phyloP scores from a whole-genome alignment of 2,113 vertebrate species.

The Oncorhynchus tshawytscha region DNA sequence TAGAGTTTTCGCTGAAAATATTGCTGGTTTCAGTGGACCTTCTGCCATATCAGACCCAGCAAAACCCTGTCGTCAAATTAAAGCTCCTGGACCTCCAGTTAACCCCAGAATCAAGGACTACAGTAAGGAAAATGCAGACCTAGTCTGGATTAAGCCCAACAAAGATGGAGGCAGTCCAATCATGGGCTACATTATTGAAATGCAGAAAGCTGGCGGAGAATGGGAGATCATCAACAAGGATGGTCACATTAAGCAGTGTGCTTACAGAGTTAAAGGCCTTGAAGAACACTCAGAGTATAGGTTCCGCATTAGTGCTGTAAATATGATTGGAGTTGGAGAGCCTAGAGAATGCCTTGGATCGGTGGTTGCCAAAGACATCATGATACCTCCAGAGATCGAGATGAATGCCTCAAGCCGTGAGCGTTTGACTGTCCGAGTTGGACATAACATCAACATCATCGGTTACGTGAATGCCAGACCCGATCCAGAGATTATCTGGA shows the following conservation, averaged over 20 bases:
- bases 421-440: constrained; percentile 88
- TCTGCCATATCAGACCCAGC: constrained; percentile 90
- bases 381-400: constrained; percentile 94
- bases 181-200: constrained; percentile 91
- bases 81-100: constrained; percentile 89
- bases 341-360: constrained; percentile 90
- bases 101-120: constrained; percentile 97
- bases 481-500: constrained; percentile 91
- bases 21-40: constrained; percentile 90
- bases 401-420: constrained; percentile 89
- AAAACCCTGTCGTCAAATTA: constrained; percentile 89
- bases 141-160: constrained; percentile 94
- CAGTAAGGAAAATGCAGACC: constrained; percentile 85
- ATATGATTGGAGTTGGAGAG: constrained; percentile 95
- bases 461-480: constrained; percentile 93
- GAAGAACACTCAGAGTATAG: constrained; percentile 90
- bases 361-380: constrained; percentile 90
- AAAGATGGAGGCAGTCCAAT: constrained; percentile 96
- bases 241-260: constrained; percentile 90
- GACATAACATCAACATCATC: constrained; percentile 89
- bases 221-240: constrained; percentile 92
- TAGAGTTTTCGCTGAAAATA: constrained; percentile 96
- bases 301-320: constrained; percentile 90
- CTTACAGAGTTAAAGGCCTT: constrained; percentile 87
- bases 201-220: constrained; percentile 84